These are phyloP conservation scores for Cephalopachus bancanus DNA, from an alignment of 2,797 vertebrate genomes.

Conservation along the genomic window DNA sequence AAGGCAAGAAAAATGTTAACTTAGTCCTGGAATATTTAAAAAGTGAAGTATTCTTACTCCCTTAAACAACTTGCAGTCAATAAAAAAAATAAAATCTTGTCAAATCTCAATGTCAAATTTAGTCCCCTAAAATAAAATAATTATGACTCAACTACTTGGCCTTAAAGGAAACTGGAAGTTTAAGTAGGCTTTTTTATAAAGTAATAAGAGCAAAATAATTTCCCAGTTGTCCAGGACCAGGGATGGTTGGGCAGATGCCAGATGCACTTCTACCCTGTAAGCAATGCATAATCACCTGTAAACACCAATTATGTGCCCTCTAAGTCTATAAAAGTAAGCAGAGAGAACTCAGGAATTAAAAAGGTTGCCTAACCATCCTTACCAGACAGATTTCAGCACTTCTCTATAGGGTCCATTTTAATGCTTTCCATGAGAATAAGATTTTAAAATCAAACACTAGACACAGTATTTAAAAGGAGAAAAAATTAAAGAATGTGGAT, in stretches of 20 bases:
- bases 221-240: background rate
- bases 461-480: background rate
- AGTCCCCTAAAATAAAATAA: conserved; percentile 28
- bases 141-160: conserved; percentile 48
- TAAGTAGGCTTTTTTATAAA: conserved; percentile 60
- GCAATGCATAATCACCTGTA: background rate
- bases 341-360: background rate
- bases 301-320: background rate
- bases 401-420: background rate
- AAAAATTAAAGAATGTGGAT: background rate
- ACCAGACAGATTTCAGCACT: background rate
- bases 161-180: conserved; percentile 57
- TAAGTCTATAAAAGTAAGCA: background rate
- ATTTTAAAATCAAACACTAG: conserved; percentile 4
- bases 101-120: conserved; percentile 2
- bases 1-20: conserved; percentile 39
- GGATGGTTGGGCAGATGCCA: background rate
- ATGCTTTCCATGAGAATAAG: background rate
- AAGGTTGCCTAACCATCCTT: background rate
- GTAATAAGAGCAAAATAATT: background rate
- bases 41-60: conserved; percentile 27
- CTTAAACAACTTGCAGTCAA: conserved; percentile 13
- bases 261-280: background rate
- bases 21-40: conserved; percentile 19
- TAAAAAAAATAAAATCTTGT: conserved; percentile 2